These are phyloP conservation scores for Phalacrocorax brasilianus DNA, from an alignment of 2,113 vertebrate genomes.

Conservation along the genomic window DNA sequence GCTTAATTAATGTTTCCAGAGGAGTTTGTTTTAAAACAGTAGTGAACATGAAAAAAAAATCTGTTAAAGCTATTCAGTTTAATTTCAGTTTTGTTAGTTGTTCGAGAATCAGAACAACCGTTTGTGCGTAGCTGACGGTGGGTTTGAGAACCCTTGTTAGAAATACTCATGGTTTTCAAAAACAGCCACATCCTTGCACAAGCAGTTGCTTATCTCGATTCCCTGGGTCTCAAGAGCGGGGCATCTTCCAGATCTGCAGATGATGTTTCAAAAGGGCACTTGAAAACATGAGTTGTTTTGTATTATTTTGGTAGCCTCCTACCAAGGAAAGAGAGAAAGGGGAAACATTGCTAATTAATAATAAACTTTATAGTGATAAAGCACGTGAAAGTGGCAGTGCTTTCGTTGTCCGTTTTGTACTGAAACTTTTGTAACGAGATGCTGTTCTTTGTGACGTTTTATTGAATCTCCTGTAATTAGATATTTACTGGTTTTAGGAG, in stretches of 20 bases:
- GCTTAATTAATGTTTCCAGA: background rate
- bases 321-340: slow-evolving; percentile 57
- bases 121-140: background rate
- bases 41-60: background rate
- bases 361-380: background rate
- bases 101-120: background rate
- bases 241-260: background rate
- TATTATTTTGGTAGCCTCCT: background rate
- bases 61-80: background rate
- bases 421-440: background rate
- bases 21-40: background rate
- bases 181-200: background rate
- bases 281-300: background rate
- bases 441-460: slow-evolving; percentile 10
- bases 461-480: slow-evolving; percentile 21
- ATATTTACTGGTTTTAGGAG: slow-evolving; percentile 6
- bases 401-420: background rate
- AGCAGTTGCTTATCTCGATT: background rate
- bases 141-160: background rate
- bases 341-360: background rate
- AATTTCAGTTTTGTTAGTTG: background rate
- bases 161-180: background rate
- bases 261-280: background rate
- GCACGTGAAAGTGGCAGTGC: background rate
- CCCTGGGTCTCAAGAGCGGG: background rate